These are phyloP conservation scores for Teleopsis dalmanni DNA, from an alignment of 1,140 invertebrate genomes.

Conservation along the genomic window DNA sequence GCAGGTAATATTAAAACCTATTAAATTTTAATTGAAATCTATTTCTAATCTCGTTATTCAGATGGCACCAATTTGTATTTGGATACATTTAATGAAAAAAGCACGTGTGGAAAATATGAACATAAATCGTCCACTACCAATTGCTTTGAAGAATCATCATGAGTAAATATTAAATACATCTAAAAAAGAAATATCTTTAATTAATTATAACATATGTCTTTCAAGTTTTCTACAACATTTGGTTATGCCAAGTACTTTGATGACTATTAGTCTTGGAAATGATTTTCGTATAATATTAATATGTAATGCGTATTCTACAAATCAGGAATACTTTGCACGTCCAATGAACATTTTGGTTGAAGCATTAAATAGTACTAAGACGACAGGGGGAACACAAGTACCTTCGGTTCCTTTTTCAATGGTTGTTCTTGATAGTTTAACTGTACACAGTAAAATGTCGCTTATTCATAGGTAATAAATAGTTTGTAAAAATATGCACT, in stretches of 20 bases:
- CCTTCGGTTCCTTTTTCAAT: conserved; percentile 78
- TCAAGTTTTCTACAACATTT: conserved; percentile 74
- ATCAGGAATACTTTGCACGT: conserved; percentile 73
- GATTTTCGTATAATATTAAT: conserved; percentile 86
- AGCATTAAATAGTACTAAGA: conserved; percentile 69
- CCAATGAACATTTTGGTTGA: conserved; percentile 86
- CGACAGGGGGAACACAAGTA: conserved; percentile 44
- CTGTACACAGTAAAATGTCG: conserved; percentile 95
- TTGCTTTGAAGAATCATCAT: conserved; percentile 74
- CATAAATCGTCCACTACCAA: conserved; percentile 70
- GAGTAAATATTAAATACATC: conserved; percentile 51
- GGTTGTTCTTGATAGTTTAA: conserved; percentile 88
- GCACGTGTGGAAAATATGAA: conserved; percentile 75
- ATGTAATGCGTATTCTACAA: conserved; percentile 91
- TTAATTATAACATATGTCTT: conserved; percentile 9
- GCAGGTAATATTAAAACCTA: conserved; percentile 44
- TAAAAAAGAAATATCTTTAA: neutral
- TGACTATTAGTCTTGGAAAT: conserved; percentile 60
- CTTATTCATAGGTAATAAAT: conserved; percentile 63
- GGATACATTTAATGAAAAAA: conserved; percentile 93
- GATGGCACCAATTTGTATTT: conserved; percentile 91
- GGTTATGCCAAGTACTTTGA: conserved; percentile 60
- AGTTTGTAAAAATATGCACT: neutral
- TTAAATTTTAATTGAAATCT: neutral
- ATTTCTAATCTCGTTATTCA: conserved; percentile 5